These are phyloP conservation scores for Cyanoderma ruficeps DNA, from an alignment of 2,113 vertebrate species.

Conservation along the genomic window DNA sequence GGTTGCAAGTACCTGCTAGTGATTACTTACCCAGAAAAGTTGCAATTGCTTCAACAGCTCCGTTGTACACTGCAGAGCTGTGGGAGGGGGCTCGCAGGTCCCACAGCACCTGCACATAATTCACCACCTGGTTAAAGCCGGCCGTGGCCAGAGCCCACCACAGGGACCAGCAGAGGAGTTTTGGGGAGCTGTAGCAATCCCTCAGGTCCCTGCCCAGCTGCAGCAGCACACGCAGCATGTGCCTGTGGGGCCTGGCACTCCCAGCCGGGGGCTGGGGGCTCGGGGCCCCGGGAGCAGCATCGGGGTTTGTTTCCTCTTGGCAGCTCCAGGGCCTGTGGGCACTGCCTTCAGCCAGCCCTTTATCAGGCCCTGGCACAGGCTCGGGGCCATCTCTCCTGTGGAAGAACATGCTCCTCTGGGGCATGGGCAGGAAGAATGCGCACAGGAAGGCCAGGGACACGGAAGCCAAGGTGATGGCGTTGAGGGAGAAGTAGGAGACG, in stretches of 20 bases:
- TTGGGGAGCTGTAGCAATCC: constrained; percentile 81
- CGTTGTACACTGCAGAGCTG: constrained; percentile 79
- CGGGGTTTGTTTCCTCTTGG: background rate
- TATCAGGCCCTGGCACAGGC: background rate
- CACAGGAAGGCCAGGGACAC: constrained; percentile 72
- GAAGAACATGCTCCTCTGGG: constrained; percentile 90
- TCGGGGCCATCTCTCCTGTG: constrained; percentile 57
- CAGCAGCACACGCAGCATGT: constrained; percentile 48
- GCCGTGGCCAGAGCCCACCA: constrained; percentile 94
- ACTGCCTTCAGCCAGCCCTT: background rate
- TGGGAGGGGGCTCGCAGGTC: constrained; percentile 82
- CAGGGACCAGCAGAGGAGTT: constrained; percentile 87
- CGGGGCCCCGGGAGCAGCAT: accelerated
- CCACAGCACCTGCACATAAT: constrained; percentile 87
- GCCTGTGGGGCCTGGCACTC: background rate
- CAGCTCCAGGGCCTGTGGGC: background rate
- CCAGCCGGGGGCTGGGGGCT: background rate
- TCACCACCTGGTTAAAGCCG: constrained; percentile 87
- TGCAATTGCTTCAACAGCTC: constrained; percentile 88
- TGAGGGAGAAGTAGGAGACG: constrained; percentile 81
- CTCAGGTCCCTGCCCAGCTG: constrained; percentile 81
- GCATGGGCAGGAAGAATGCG: constrained; percentile 84
- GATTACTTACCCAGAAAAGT: constrained; percentile 81
- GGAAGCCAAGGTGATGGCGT: constrained; percentile 78
- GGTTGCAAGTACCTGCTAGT: background rate